A percentile compares a stretch with the other conserved stretches of the same genome.
Conservation (phyloP, 2,797 vertebrate species). For the Erpetoichthys calabaricus region DNA sequence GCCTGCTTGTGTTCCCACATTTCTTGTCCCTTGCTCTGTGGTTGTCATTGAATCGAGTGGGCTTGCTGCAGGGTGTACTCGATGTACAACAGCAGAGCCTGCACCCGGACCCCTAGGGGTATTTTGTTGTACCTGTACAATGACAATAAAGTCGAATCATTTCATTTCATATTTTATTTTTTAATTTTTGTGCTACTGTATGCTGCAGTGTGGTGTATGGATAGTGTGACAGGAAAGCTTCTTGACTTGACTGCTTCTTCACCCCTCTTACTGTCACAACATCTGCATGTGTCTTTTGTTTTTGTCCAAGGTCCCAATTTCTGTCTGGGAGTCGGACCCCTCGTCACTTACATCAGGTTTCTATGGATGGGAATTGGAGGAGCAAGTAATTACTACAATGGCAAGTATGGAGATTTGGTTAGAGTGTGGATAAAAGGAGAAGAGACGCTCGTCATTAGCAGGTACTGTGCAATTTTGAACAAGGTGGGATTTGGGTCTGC, state of each 20-base stretch:
- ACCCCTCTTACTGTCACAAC: no score
- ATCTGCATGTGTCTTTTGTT: neutral
- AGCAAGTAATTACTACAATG: constrained; percentile 87
- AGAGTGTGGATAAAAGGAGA: constrained; percentile 86
- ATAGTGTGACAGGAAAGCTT: neutral
- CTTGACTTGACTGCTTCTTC: no score
- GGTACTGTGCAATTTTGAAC: constrained; percentile 29
- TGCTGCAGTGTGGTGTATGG: no score
- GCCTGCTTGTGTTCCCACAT: no score
- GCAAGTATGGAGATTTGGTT: constrained; percentile 71
- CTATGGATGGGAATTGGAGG: constrained; percentile 84
- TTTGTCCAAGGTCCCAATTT: constrained; percentile 68
- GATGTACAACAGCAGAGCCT: no score
- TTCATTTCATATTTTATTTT: neutral
- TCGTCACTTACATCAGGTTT: constrained; percentile 74
- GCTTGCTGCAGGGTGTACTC: no score
- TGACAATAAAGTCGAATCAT: neutral
- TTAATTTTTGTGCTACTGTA: no score
- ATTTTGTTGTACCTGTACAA: neutral
- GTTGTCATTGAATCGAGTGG: no score
- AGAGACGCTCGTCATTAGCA: constrained; percentile 86
- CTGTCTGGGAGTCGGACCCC: constrained; percentile 70
- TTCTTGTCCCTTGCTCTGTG: no score
- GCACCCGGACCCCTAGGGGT: no score
- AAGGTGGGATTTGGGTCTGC: no score